Conservation (phyloP, 2,888 invertebrate species). For the Platypus cylindrus region DNA sequence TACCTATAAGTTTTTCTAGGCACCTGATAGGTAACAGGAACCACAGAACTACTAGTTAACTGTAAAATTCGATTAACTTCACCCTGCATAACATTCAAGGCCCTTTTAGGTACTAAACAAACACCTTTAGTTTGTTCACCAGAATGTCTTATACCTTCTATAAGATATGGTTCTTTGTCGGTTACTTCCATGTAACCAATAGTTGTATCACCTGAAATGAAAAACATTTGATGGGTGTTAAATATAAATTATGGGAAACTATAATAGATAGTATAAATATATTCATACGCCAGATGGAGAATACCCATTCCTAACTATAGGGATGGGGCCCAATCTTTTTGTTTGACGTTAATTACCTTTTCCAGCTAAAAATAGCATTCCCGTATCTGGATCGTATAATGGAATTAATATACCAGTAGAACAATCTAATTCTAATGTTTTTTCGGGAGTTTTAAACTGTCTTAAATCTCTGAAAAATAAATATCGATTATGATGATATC, state of each 20-base stretch:
- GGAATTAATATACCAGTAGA: conserved; percentile 88
- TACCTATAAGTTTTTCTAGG: conserved; percentile 36
- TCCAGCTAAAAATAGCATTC: conserved; percentile 89
- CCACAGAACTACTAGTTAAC: conserved; percentile 71
- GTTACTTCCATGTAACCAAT: conserved; percentile 83
- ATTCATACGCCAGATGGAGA: too few species aligned
- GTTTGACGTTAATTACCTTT: conserved; percentile 42
- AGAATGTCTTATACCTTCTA: conserved; percentile 76
- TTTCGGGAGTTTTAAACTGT: conserved; percentile 64
- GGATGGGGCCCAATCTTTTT: too few species aligned
- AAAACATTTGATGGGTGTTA: neutral
- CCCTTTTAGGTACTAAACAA: conserved; percentile 82
- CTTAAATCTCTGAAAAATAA: conserved; percentile 55
- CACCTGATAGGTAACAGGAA: conserved; percentile 84
- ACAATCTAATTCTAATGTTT: conserved; percentile 69
- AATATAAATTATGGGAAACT: too few species aligned
- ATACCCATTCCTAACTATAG: too few species aligned
- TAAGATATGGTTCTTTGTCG: conserved; percentile 79
- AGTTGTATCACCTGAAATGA: conserved; percentile 62
- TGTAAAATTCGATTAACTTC: conserved; percentile 88
- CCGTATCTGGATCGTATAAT: conserved; percentile 83
- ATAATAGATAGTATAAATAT: too few species aligned
- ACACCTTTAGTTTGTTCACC: conserved; percentile 95
- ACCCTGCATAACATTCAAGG: conserved; percentile 90
- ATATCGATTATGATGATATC: too few species aligned